These are phyloP conservation scores for Acleris cristana DNA, from an alignment of 2,888 invertebrate genomes.

Conservation along the genomic window DNA sequence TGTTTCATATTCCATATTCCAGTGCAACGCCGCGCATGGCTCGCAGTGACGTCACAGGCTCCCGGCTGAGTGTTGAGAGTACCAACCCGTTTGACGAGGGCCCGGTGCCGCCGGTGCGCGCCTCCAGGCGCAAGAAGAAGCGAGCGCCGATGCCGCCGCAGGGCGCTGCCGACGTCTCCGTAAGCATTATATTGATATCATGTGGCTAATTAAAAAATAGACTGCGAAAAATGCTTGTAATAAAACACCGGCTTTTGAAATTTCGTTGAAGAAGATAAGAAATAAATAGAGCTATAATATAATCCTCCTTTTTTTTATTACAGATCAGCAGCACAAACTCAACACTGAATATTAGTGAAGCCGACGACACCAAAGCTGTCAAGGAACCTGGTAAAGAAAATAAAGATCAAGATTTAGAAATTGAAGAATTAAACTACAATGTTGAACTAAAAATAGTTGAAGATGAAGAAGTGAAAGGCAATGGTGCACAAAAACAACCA, in stretches of 20 bases:
- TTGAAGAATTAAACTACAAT: slow-evolving; percentile 68
- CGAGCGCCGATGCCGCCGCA: slow-evolving; percentile 85
- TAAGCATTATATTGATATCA: slow-evolving; percentile 42
- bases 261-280: not conserved
- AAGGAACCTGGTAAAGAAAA: slow-evolving; percentile 34
- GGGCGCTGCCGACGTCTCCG: slow-evolving; percentile 56
- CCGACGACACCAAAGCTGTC: slow-evolving; percentile 44
- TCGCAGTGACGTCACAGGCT: slow-evolving; percentile 79
- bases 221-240: no score
- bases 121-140: slow-evolving; percentile 85
- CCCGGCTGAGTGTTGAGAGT: slow-evolving; percentile 83
- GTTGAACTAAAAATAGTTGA: slow-evolving; percentile 79
- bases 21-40: slow-evolving; percentile 74
- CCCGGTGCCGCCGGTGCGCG: slow-evolving; percentile 78
- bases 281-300: no score
- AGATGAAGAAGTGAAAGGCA: slow-evolving; percentile 63
- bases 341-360: slow-evolving; percentile 59
- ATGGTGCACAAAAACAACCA: slow-evolving; percentile 35
- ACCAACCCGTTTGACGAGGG: slow-evolving; percentile 84
- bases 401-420: slow-evolving; percentile 59
- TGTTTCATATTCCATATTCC: slow-evolving; percentile 33
- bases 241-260: not conserved
- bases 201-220: no score
- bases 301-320: slow-evolving; percentile 40
- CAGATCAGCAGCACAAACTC: slow-evolving; percentile 64